Conservation (phyloP, 1,140 invertebrate genomes). For the Bicyclus anynana region DNA sequence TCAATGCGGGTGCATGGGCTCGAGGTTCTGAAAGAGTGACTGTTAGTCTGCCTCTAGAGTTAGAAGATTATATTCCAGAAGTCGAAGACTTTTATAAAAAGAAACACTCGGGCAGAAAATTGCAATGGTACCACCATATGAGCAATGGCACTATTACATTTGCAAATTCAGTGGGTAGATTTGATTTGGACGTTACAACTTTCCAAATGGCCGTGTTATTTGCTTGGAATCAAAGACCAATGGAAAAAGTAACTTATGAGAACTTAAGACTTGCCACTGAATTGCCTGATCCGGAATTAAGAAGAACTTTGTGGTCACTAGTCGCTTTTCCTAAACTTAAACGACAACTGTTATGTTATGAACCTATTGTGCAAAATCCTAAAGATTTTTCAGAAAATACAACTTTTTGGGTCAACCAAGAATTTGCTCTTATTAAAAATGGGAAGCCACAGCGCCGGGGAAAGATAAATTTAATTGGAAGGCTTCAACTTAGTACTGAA, state of each 20-base stretch:
- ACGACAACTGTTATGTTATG: constrained; percentile 91
- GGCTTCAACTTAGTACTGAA: constrained; percentile 96
- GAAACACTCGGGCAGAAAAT: constrained; percentile 98
- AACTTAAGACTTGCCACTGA: constrained; percentile 97
- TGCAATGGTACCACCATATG: constrained; percentile 99
- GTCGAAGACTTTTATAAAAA: constrained; percentile 96
- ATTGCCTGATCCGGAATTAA: constrained; percentile 96
- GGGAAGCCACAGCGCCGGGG: constrained; percentile 95
- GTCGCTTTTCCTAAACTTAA: constrained; percentile 98
- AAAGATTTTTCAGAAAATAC: constrained; percentile 97
- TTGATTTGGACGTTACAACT: constrained; percentile 98
- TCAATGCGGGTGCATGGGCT: constrained; percentile 99
- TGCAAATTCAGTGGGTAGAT: constrained; percentile 93
- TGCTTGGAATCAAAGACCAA: constrained; percentile 97
- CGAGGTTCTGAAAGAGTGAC: constrained; percentile 95
- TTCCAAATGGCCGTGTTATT: constrained; percentile 99
- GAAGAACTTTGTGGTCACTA: constrained; percentile 97
- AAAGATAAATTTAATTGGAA: constrained; percentile 95
- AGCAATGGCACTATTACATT: constrained; percentile 99
- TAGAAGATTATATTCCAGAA: constrained; percentile 99
- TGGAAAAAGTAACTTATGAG: constrained; percentile 96
- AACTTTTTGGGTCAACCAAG: constrained; percentile 97
- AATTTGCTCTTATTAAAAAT: constrained; percentile 95
- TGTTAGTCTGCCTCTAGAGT: constrained; percentile 96
- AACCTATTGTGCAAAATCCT: constrained; percentile 87